These are phyloP conservation scores for Eubucco bourcierii DNA, from an alignment of 2,113 vertebrate genomes.

Conservation along the genomic window DNA sequence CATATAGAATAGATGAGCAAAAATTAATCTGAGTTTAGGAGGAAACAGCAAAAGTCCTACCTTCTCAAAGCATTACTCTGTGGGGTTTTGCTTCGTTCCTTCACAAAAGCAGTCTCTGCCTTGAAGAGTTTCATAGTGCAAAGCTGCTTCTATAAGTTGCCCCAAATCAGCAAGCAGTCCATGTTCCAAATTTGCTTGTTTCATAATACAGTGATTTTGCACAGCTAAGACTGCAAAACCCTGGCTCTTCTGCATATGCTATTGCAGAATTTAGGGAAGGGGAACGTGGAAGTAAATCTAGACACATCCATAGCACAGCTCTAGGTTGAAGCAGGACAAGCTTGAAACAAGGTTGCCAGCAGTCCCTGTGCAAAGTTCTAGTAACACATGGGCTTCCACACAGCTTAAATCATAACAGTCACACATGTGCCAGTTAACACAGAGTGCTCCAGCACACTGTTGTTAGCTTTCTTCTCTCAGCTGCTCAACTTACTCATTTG, in stretches of 20 bases:
- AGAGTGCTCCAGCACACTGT: background rate
- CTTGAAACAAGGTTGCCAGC: background rate
- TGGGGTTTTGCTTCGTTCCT: background rate
- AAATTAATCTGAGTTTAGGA: background rate
- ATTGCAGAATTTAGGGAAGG: background rate
- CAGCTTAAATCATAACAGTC: background rate
- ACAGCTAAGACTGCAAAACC: background rate
- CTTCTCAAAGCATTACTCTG: background rate
- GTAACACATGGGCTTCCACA: background rate
- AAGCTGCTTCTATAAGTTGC: background rate
- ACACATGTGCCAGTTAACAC: background rate
- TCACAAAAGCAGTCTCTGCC: background rate
- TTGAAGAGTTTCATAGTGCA: background rate
- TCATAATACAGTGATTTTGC: background rate
- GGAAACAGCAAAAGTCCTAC: background rate
- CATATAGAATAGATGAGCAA: background rate
- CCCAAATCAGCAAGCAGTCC: background rate
- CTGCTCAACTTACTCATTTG: conserved; percentile 35
- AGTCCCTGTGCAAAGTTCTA: background rate
- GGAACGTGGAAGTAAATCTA: background rate
- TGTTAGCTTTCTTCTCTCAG: background rate
- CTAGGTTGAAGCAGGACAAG: background rate
- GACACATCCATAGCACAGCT: background rate
- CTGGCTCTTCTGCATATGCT: background rate
- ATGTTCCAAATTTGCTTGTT: background rate